phyloP scores from a whole-genome alignment of 2,888 invertebrate genomes.

The Atethmia centrago region DNA sequence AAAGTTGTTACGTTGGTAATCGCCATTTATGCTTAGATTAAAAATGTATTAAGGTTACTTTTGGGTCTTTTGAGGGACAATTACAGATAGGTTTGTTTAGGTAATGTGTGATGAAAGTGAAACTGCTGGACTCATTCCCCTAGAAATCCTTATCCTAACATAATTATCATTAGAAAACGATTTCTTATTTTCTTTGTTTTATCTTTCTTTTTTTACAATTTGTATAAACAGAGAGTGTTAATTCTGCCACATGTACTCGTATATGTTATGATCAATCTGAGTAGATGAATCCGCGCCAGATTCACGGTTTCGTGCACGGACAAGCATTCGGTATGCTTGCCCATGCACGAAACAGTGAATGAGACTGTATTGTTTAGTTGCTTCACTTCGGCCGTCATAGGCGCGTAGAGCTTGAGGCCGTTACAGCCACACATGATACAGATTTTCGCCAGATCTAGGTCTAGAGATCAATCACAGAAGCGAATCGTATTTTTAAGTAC shows the following conservation, averaged over 20 bases:
- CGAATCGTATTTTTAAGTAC: not conserved
- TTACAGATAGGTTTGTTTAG: not conserved
- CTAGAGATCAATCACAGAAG: not conserved
- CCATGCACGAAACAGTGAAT: not conserved
- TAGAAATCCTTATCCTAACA: not conserved
- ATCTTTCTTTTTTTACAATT: not conserved
- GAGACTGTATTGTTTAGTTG: not conserved
- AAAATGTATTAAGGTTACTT: constrained; percentile 46
- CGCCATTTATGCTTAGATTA: constrained; percentile 45
- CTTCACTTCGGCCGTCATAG: not conserved
- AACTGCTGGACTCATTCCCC: not conserved
- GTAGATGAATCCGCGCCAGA: not conserved
- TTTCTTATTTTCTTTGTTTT: not conserved
- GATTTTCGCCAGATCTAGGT: not conserved
- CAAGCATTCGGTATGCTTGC: too few species aligned
- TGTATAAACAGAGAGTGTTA: not conserved
- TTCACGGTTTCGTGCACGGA: not conserved
- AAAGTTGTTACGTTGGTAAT: constrained; percentile 24
- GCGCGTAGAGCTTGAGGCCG: not conserved
- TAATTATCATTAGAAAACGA: not conserved
- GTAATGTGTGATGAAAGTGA: constrained; percentile 4
- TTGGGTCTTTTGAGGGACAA: constrained; percentile 21
- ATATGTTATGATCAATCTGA: not conserved
- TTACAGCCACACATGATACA: not conserved
- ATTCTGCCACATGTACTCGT: not conserved